phyloP scores from a whole-genome alignment of 2,113 vertebrate species.

The Callopanchax toddi region DNA sequence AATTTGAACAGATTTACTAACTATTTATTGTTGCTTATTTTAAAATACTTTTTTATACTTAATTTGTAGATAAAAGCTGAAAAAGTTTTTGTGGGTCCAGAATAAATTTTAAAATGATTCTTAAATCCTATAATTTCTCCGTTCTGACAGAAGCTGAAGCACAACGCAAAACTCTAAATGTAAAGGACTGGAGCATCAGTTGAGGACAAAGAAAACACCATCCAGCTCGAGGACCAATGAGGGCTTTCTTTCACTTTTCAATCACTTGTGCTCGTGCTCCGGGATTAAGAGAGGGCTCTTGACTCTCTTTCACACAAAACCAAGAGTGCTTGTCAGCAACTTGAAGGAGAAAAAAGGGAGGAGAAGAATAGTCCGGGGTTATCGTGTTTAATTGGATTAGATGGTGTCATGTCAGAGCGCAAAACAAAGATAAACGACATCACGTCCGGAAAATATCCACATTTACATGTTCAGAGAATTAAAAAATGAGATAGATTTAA shows the following conservation, averaged over 20 bases:
- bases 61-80: no score
- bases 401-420: constrained; percentile 71
- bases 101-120: constrained; percentile 9
- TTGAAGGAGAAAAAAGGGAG: constrained; percentile 43
- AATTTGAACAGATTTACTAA: background rate
- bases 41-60: no score
- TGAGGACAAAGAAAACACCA: constrained; percentile 64
- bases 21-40: no score
- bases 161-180: constrained; percentile 32
- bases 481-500: no score
- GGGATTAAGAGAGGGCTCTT: constrained; percentile 76
- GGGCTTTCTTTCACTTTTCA: constrained; percentile 72
- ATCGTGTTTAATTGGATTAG: constrained; percentile 85
- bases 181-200: constrained; percentile 43
- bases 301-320: constrained; percentile 75
- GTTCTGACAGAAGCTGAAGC: constrained; percentile 22
- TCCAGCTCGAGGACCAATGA: constrained; percentile 65
- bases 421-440: constrained; percentile 60
- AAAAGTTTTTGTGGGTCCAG: background rate
- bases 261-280: constrained; percentile 59
- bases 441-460: constrained; percentile 11
- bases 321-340: constrained; percentile 75
- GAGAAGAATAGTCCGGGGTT: constrained; percentile 74
- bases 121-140: constrained; percentile 23
- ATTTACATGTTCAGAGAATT: background rate